Evolutionary conservation across 2,888 invertebrate species (phyloP).

Genomic region (Mythimna pallens): DNA sequence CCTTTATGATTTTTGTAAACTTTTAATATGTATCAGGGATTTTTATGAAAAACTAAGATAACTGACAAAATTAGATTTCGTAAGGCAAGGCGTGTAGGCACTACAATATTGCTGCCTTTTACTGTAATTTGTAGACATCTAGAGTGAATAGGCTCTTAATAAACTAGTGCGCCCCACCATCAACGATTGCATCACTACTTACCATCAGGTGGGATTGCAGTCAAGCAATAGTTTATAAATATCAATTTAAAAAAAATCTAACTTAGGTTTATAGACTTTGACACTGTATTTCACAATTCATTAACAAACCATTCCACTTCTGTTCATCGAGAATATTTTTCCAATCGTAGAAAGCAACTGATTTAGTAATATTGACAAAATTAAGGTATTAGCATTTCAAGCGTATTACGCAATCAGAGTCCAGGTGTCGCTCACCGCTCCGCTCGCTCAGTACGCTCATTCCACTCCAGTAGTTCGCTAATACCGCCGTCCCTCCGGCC

Average conservation of each 20-base stretch:
- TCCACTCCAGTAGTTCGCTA: constrained; percentile 11
- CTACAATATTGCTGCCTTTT: not conserved
- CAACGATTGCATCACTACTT: too few relatives aligned
- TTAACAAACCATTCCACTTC: not conserved
- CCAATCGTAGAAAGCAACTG: not conserved
- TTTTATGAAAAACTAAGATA: constrained; percentile 1
- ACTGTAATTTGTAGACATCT: not conserved
- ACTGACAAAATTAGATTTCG: not conserved
- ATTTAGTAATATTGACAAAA: not conserved
- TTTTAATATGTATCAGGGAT: not conserved
- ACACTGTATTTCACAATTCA: not conserved
- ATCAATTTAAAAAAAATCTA: too few relatives aligned
- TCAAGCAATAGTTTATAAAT: too few relatives aligned
- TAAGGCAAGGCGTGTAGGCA: too few relatives aligned
- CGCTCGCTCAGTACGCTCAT: not conserved
- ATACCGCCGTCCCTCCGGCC: constrained; percentile 19
- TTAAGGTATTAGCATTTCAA: not conserved
- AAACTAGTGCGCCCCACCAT: too few relatives aligned
- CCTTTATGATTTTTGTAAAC: not conserved
- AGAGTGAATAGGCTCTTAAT: too few relatives aligned
- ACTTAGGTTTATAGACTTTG: too few relatives aligned
- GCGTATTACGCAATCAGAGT: constrained; percentile 1
- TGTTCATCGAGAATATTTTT: too few relatives aligned
- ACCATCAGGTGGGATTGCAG: too few relatives aligned
- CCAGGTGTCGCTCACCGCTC: constrained; percentile 3